Evolutionary conservation across 2,113 vertebrate species (phyloP).

Genomic region (Hyperoodon ampullatus): DNA sequence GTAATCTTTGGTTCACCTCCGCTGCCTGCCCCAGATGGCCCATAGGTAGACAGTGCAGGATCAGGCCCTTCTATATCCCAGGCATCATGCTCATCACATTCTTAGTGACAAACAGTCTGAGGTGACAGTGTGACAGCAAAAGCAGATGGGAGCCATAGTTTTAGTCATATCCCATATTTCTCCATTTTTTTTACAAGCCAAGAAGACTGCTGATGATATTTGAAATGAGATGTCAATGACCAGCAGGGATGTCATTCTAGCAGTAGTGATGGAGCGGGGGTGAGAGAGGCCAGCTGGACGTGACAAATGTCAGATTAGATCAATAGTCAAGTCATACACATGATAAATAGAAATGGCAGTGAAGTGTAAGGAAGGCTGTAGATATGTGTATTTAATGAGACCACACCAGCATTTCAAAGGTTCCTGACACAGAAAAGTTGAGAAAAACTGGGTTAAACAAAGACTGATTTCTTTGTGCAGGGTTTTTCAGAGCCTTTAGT

Average conservation of each 20-base stretch:
- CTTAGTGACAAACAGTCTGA: slow-evolving; percentile 50
- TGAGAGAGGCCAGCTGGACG: neutral
- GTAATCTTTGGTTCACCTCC: neutral
- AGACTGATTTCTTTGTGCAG: neutral
- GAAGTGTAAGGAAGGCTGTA: neutral
- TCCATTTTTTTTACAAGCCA: slow-evolving; percentile 57
- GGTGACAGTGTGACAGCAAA: slow-evolving; percentile 59
- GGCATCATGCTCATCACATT: slow-evolving; percentile 3
- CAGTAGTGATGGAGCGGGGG: neutral
- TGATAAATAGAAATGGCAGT: neutral
- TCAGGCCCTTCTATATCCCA: neutral
- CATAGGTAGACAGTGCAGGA: neutral
- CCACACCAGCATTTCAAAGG: neutral
- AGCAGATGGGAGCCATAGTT: slow-evolving; percentile 67
- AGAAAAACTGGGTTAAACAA: slow-evolving; percentile 22
- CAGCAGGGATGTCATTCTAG: neutral
- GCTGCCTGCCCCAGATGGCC: neutral
- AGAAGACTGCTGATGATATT: neutral
- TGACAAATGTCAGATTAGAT: neutral
- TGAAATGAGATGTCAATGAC: slow-evolving; percentile 40
- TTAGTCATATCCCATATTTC: slow-evolving; percentile 62
- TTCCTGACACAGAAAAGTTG: neutral
- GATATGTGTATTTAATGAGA: neutral
- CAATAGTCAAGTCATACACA: neutral
- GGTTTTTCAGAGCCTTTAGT: neutral